A percentile compares a stretch with the other conserved stretches of the same genome.
phyloP scores from a whole-genome alignment of 2,113 vertebrate species.

The Osmerus mordax region DNA sequence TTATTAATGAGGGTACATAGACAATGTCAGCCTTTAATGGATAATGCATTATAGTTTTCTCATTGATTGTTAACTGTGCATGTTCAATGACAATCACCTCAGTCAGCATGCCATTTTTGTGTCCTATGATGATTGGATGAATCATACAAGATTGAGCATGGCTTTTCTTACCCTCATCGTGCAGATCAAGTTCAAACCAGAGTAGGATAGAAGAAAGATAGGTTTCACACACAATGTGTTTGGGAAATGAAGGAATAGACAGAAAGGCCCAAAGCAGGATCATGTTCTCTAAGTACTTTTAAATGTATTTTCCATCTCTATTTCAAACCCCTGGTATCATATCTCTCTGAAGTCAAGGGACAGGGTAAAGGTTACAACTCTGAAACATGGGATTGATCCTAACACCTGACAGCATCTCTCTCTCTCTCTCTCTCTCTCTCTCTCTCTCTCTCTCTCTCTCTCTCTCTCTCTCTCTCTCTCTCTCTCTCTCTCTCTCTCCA shows the following conservation, averaged over 20 bases:
- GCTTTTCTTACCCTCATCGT: slow-evolving; percentile 42
- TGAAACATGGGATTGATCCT: slow-evolving; percentile 73
- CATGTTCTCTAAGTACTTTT: slow-evolving; percentile 65
- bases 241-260: slow-evolving; percentile 57
- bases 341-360: slow-evolving; percentile 66
- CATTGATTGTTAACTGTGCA: slow-evolving; percentile 53
- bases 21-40: slow-evolving; percentile 62
- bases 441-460: slow-evolving; percentile 1
- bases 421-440: slow-evolving; percentile 15
- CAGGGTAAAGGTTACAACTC: slow-evolving; percentile 73
- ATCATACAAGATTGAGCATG: slow-evolving; percentile 47
- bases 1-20: slow-evolving; percentile 65
- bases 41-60: slow-evolving; percentile 53
- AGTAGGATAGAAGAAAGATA: slow-evolving; percentile 42
- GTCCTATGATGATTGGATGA: slow-evolving; percentile 56
- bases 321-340: slow-evolving; percentile 68
- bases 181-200: slow-evolving; percentile 58
- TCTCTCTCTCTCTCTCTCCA: slow-evolving; percentile 3
- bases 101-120: slow-evolving; percentile 42
- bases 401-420: slow-evolving; percentile 68
- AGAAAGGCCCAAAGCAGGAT: slow-evolving; percentile 53
- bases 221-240: slow-evolving; percentile 38
- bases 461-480: slow-evolving; percentile 2
- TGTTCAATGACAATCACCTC: slow-evolving; percentile 42
- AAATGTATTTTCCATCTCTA: slow-evolving; percentile 69